Evolutionary conservation across 1,140 invertebrate species (phyloP).

Genomic region (Megalopta genalis): DNA sequence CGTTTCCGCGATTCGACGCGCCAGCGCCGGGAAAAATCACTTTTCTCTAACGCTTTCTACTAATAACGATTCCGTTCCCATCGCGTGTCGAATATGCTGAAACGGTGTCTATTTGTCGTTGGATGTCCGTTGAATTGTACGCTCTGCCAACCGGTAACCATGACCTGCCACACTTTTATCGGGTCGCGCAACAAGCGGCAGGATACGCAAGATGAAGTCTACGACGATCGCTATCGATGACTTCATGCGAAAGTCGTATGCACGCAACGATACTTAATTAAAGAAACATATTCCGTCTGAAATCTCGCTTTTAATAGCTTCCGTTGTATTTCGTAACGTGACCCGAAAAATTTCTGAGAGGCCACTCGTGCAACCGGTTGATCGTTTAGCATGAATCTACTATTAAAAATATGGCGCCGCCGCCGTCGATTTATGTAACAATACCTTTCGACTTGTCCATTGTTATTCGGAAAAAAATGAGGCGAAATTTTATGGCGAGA

Average conservation of each 20-base stretch:
- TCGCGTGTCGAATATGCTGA: slow-evolving; percentile 37
- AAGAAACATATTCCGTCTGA: slow-evolving; percentile 2
- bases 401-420: too few relatives aligned
- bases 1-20: slow-evolving; percentile 55
- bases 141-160: slow-evolving; percentile 37
- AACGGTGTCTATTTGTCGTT: slow-evolving; percentile 10
- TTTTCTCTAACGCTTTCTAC: slow-evolving; percentile 73
- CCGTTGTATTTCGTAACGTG: neutral
- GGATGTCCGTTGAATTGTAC: slow-evolving; percentile 31
- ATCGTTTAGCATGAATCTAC: too few relatives aligned
- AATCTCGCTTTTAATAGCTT: slow-evolving; percentile 8
- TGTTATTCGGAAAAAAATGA: too few relatives aligned
- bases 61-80: slow-evolving; percentile 73
- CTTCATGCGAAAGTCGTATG: neutral
- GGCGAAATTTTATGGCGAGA: too few relatives aligned
- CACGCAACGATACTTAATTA: slow-evolving; percentile 28
- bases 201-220: slow-evolving; percentile 27
- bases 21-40: slow-evolving; percentile 49
- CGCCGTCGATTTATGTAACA: too few relatives aligned
- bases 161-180: slow-evolving; percentile 44
- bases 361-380: too few relatives aligned
- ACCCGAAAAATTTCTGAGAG: neutral
- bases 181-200: slow-evolving; percentile 27
- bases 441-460: too few relatives aligned
- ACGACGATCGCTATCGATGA: slow-evolving; percentile 33